phyloP scores from a whole-genome alignment of 2,113 vertebrate species.

The Cyphomyrus discorhynchus region DNA sequence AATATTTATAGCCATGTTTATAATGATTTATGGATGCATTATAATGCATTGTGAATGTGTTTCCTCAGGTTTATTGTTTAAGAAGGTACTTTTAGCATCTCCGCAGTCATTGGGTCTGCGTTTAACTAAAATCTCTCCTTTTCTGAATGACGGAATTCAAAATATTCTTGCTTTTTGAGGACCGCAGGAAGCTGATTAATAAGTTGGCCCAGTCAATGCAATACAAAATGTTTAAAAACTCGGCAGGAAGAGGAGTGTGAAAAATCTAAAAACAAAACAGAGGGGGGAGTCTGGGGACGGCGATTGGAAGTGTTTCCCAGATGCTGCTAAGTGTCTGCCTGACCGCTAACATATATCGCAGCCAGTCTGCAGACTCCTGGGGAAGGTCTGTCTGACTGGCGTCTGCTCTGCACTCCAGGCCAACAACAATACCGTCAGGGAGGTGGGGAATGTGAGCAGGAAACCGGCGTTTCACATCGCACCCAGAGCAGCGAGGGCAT shows the following conservation, averaged over 20 bases:
- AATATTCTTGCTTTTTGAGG: neutral
- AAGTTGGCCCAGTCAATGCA: neutral
- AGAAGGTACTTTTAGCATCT: neutral
- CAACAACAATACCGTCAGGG: conserved; percentile 52
- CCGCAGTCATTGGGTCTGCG: neutral
- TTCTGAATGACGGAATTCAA: neutral
- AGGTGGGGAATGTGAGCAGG: conserved; percentile 52
- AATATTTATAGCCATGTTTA: no score
- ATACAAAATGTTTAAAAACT: neutral
- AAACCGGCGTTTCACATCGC: conserved; percentile 40
- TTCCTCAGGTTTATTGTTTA: neutral
- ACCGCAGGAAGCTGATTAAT: neutral
- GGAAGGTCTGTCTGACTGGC: conserved; percentile 27
- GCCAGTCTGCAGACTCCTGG: neutral
- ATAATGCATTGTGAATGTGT: no score
- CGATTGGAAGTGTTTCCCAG: neutral
- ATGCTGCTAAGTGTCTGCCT: conserved; percentile 3
- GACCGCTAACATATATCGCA: conserved; percentile 15
- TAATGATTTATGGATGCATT: no score
- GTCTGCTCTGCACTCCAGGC: conserved; percentile 30
- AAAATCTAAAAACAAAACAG: neutral
- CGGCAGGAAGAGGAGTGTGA: neutral
- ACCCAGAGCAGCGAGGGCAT: conserved; percentile 25
- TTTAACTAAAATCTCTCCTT: neutral
- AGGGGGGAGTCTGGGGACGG: neutral